Conservation (phyloP, 2,888 invertebrate species). For the Octonoba sinensis region DNA sequence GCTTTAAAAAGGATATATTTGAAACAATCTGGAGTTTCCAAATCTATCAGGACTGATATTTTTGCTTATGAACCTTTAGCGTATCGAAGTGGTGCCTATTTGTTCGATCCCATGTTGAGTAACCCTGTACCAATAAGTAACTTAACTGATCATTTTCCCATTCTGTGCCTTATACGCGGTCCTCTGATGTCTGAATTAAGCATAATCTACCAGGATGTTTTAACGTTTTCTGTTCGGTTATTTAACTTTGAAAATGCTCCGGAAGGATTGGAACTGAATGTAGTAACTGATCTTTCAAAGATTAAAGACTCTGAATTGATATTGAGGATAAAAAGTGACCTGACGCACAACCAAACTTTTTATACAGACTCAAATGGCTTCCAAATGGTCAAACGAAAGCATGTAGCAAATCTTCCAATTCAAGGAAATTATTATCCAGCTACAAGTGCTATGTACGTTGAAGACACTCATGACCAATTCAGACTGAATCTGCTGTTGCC, state of each 20-base stretch:
- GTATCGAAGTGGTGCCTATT: conserved; percentile 94
- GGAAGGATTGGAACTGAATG: conserved; percentile 82
- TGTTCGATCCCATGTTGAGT: conserved; percentile 91
- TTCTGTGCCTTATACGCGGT: conserved; percentile 88
- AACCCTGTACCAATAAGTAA: conserved; percentile 84
- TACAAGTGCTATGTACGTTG: conserved; percentile 89
- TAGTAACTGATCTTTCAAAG: conserved; percentile 72
- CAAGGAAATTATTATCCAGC: conserved; percentile 98
- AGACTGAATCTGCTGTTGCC: conserved; percentile 86
- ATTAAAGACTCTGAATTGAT: conserved; percentile 74
- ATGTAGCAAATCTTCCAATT: conserved; percentile 81
- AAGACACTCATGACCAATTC: conserved; percentile 75
- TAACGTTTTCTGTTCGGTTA: conserved; percentile 84
- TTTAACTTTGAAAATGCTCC: conserved; percentile 81
- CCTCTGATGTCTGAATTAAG: conserved; percentile 86
- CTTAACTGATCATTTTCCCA: conserved; percentile 72
- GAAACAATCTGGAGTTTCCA: conserved; percentile 60
- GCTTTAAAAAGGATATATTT: conserved; percentile 67
- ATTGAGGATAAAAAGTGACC: conserved; percentile 91
- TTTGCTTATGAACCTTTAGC: conserved; percentile 91
- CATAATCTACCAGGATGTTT: conserved; percentile 78
- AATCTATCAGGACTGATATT: conserved; percentile 73
- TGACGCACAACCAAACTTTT: conserved; percentile 77
- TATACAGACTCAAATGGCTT: conserved; percentile 92
- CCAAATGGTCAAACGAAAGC: conserved; percentile 87